Percentiles rank a stretch among this genome's conserved stretches.
phyloP scores from a whole-genome alignment of 1,140 invertebrate genomes.

The Gonioctena quinquepunctata region DNA sequence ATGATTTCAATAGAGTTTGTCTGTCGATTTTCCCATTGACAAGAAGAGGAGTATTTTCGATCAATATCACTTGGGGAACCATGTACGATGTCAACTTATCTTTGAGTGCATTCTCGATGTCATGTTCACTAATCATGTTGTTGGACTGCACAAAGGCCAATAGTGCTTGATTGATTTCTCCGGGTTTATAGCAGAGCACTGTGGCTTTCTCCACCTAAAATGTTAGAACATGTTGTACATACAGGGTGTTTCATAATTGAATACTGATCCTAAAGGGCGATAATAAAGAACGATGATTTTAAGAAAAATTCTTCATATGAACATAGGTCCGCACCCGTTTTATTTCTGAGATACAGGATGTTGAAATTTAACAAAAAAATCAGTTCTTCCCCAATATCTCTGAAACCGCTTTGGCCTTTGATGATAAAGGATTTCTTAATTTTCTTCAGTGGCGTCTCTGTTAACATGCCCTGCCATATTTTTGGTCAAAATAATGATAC shows the following conservation, averaged over 20 bases:
- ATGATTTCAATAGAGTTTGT: constrained; percentile 72
- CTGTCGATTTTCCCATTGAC: constrained; percentile 87
- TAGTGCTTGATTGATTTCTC: constrained; percentile 71
- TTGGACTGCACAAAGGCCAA: constrained; percentile 72
- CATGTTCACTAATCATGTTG: constrained; percentile 60
- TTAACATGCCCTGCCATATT: no score
- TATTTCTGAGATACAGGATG: no score
- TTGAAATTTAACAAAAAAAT: no score
- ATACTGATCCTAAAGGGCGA: no score
- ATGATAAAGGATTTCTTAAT: no score
- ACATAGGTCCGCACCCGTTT: no score
- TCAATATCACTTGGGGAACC: constrained; percentile 74
- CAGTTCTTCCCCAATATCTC: no score
- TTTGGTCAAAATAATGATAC: no score
- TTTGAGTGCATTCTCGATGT: constrained; percentile 68
- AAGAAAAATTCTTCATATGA: no score
- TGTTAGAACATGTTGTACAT: neutral
- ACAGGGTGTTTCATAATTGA: no score
- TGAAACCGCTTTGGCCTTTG: no score
- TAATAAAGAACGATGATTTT: constrained; percentile 2
- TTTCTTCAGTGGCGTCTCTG: no score
- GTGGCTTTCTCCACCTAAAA: constrained; percentile 58
- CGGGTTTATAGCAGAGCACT: constrained; percentile 78
- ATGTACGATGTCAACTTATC: constrained; percentile 73
- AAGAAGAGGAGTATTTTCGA: constrained; percentile 75